Percentiles rank a stretch among this genome's conserved stretches.
Conservation (phyloP, 2,113 vertebrate genomes). For the Vulpes lagopus region DNA sequence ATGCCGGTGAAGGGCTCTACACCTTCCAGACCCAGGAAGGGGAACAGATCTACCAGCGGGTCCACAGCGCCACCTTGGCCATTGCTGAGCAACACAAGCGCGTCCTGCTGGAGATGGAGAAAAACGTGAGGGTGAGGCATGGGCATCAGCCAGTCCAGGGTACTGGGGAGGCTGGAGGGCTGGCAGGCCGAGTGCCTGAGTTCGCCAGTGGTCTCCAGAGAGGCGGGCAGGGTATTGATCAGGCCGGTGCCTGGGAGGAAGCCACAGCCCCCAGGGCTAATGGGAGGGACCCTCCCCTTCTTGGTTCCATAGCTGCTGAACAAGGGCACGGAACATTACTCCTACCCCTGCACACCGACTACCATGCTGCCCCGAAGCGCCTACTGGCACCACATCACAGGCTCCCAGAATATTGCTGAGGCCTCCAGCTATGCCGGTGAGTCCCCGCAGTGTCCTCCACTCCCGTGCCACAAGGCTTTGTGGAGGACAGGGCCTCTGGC, state of each 20-base stretch:
- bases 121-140: conserved; percentile 93
- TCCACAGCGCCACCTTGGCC: conserved; percentile 95
- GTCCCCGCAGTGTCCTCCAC: neutral
- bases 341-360: conserved; percentile 95
- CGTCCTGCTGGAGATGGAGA: conserved; percentile 96
- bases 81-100: conserved; percentile 98
- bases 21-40: conserved; percentile 98
- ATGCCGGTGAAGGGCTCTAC: conserved; percentile 97
- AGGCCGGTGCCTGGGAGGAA: neutral
- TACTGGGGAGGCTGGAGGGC: neutral
- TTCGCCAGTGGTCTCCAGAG: neutral
- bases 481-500: neutral
- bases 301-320: conserved; percentile 89
- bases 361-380: conserved; percentile 96
- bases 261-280: neutral
- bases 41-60: conserved; percentile 97
- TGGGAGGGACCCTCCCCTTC: neutral
- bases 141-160: neutral
- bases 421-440: conserved; percentile 88
- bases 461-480: neutral
- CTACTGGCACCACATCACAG: conserved; percentile 98
- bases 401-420: conserved; percentile 91
- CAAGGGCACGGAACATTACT: conserved; percentile 92
- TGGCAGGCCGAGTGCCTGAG: neutral
- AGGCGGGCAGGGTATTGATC: neutral